Evolutionary conservation across 1,140 invertebrate genomes (phyloP).

Genomic region (Ephestia elutella): DNA sequence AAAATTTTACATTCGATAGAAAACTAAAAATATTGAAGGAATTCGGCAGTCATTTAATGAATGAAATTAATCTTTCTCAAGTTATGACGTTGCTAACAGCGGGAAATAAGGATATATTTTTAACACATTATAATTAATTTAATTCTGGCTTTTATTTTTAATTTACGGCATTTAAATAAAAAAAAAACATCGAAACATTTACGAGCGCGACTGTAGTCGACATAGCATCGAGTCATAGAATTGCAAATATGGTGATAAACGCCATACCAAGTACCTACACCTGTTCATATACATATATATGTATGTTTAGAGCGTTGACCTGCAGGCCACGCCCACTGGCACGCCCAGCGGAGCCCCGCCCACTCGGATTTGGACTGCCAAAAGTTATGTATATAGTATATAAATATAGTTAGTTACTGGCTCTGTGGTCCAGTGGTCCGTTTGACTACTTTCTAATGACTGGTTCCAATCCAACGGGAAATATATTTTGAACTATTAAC

Average conservation of each 20-base stretch:
- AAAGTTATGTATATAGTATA: slow-evolving; percentile 6
- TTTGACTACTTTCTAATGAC: neutral
- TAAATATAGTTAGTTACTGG: neutral
- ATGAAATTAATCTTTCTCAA: too few species aligned
- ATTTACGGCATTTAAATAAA: neutral
- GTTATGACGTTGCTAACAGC: too few species aligned
- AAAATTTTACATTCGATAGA: too few species aligned
- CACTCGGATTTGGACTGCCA: slow-evolving; percentile 27
- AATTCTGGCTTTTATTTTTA: too few species aligned
- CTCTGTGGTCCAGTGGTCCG: too few species aligned
- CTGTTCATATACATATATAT: slow-evolving; percentile 6
- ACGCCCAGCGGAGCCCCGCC: slow-evolving; percentile 48
- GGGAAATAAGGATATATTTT: too few species aligned
- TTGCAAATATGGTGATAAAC: slow-evolving; percentile 48
- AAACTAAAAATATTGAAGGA: too few species aligned
- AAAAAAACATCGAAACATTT: neutral
- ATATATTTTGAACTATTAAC: too few species aligned
- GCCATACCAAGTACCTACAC: slow-evolving; percentile 25
- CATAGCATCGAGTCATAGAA: slow-evolving; percentile 33
- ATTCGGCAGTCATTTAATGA: too few species aligned
- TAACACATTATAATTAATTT: too few species aligned
- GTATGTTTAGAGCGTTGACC: slow-evolving; percentile 37
- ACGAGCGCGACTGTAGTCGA: neutral
- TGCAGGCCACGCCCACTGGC: slow-evolving; percentile 39
- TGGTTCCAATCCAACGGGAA: too few species aligned